Evolutionary conservation across 2,888 invertebrate species (phyloP), one percentile per base, ranked within the genome.

Genomic region (Cremastobaeus sp.): DNA sequence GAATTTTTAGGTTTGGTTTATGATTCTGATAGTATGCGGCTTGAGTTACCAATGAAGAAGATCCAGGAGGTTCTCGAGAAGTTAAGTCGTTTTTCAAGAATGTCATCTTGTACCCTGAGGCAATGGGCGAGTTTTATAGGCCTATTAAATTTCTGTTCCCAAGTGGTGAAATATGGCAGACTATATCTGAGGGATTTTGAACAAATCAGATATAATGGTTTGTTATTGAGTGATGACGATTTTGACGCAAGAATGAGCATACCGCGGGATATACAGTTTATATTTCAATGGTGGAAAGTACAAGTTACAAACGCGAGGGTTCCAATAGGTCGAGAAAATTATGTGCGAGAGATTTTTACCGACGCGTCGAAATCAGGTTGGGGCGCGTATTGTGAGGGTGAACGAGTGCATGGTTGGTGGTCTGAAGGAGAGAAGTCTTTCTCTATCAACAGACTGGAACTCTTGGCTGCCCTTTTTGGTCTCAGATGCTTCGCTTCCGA

Each of bases 111-210:
- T 41, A 59, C 21, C 12, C 55, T 73, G 8, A 18, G 73, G 9
- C 21, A 64, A 14, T 70, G 66, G 28, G 70, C 75, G 2, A 35
- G 55, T n/a, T 55, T 75, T 21, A 54, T 74, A 1, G 77, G 68
- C 4, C 8, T 14, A 11, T 15, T 73, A n/a, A 62, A 60, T 14
- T 64, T 68, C 3, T 60, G 71, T 47, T 74, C 57, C 15, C 32
- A 60, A 15, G 28, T 65, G 25, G 9, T 68, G 3, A 41, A 52
- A 11, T 77, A 74, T 15, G 73, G 77, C 15, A 12, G 66, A 9
- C 15, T 77, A 0, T 66, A 74, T 39, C 43, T 35, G 6, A 72
- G 39, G 48, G n/a, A 4, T 3, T 70, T 77, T 21, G 71, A 77
- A 65, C 30, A 50, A 8, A 48, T 66, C 8, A 57, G 39, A 41